phyloP scores from a whole-genome alignment of 2,113 vertebrate species.

The Himantopus leucocephalus region DNA sequence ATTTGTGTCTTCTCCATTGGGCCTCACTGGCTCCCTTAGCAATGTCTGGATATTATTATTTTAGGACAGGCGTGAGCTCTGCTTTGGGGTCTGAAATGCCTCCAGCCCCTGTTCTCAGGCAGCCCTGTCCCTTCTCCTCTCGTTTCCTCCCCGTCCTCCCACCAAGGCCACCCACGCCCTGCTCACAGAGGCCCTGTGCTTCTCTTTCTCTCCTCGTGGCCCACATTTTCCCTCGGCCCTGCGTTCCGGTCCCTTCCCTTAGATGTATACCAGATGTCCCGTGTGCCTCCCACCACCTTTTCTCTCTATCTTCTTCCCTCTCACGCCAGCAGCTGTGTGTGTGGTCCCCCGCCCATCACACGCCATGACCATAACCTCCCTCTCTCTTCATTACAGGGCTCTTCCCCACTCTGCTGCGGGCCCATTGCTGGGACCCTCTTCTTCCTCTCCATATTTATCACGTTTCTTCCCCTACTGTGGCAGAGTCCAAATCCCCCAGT shows the following conservation, averaged over 20 bases:
- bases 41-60: neutral
- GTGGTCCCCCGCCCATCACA: neutral
- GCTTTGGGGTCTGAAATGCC: neutral
- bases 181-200: neutral
- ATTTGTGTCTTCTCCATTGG: neutral
- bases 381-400: neutral
- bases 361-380: neutral
- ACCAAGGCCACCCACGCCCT: neutral
- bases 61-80: neutral
- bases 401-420: neutral
- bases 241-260: neutral
- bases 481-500: neutral
- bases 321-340: neutral
- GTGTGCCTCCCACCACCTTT: neutral
- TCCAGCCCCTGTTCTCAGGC: neutral
- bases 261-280: neutral
- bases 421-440: neutral
- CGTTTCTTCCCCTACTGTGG: neutral
- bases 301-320: neutral
- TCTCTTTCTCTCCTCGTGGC: neutral
- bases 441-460: neutral
- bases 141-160: neutral
- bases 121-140: neutral
- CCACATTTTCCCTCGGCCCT: neutral
- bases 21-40: neutral